Conservation (phyloP, 2,113 vertebrate species). For the Glaucidium brasilianum region DNA sequence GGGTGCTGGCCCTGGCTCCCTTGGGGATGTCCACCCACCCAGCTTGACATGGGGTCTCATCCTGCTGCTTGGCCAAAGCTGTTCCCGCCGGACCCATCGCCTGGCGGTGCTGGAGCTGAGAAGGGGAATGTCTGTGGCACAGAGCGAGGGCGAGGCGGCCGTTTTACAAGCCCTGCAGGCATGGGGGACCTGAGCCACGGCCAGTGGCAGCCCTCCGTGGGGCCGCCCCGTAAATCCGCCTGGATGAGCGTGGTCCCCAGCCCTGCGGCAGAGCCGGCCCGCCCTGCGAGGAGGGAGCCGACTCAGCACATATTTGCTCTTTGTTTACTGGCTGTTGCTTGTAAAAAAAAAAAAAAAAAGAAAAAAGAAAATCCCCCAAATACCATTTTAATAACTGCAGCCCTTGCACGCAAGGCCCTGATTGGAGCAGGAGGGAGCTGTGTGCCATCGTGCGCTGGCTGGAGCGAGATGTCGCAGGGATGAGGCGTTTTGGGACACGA, state of each 20-base stretch:
- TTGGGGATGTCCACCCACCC: background rate
- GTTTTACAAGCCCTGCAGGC: too few species aligned
- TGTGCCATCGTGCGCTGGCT: background rate
- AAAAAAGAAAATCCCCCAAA: background rate
- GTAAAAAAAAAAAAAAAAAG: background rate
- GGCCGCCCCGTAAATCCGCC: background rate
- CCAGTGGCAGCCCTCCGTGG: background rate
- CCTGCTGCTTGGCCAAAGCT: background rate
- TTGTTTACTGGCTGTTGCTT: background rate
- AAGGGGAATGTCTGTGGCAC: background rate
- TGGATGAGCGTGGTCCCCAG: background rate
- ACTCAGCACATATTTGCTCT: background rate
- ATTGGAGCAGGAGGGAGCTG: background rate
- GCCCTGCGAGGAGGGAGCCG: background rate
- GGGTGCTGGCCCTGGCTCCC: background rate
- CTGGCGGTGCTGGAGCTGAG: background rate
- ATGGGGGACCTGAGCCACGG: too few species aligned
- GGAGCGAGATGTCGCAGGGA: background rate
- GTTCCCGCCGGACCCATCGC: background rate
- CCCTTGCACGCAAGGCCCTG: background rate
- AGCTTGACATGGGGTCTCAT: background rate
- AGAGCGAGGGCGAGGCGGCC: too few species aligned
- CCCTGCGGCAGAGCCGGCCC: background rate
- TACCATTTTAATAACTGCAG: background rate
- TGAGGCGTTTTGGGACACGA: fast-evolving